Evolutionary conservation across 2,888 invertebrate species (phyloP).

Genomic region (Beris chalybata): DNA sequence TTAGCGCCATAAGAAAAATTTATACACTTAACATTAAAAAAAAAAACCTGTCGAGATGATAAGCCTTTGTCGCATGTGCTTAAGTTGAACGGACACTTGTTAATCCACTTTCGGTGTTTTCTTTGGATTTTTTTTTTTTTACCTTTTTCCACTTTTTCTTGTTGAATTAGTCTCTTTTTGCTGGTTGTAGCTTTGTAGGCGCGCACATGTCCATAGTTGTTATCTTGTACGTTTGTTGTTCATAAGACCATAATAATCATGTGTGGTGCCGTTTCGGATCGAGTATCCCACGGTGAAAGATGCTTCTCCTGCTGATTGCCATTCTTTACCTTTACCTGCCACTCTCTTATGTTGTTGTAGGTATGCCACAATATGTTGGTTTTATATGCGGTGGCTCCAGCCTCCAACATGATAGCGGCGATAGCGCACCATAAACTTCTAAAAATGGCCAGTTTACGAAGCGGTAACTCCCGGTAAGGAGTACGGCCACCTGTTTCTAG

Average conservation of each 20-base stretch:
- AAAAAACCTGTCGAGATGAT: too few relatives aligned
- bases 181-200: slow-evolving; percentile 7
- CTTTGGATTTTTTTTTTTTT: slow-evolving; percentile 1
- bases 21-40: too few relatives aligned
- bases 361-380: not conserved
- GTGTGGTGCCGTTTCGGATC: slow-evolving; percentile 20
- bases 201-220: slow-evolving; percentile 1
- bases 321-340: not conserved
- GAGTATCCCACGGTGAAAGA: slow-evolving; percentile 26
- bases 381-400: not conserved
- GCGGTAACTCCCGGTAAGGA: too few relatives aligned
- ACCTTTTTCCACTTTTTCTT: not conserved
- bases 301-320: slow-evolving; percentile 17
- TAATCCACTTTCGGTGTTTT: slow-evolving; percentile 28
- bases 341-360: too few relatives aligned
- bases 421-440: not conserved
- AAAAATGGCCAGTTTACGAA: not conserved
- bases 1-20: slow-evolving; percentile 1
- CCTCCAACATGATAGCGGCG: not conserved
- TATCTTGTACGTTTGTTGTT: not conserved
- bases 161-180: not conserved
- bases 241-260: slow-evolving; percentile 4
- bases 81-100: not conserved
- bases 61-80: too few relatives aligned
- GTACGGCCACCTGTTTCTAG: too few relatives aligned